Base-by-base conservation (phyloP, 2,888 invertebrate genomes). In the Pocota personata region DNA sequence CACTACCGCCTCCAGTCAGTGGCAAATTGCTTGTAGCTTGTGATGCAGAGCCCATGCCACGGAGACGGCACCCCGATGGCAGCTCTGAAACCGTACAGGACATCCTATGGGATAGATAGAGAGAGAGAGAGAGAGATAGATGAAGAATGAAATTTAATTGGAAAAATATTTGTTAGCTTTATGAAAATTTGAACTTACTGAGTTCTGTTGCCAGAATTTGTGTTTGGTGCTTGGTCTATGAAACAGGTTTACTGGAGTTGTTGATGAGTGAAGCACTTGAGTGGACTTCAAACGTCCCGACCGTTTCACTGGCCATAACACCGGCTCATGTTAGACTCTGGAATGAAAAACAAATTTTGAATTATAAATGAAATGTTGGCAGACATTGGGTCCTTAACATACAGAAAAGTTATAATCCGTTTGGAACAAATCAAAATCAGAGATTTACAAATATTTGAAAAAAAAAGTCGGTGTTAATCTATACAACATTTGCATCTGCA, bases 21-120 rank as follows among this genome's bases (percentile, higher is more conserved):
- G 89, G 89, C 82, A 90, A 87, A 88, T 88, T 90, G 84, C 89
- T 89, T 62, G 90, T 89, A 82, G 90, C 90, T 88, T 91, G 91
- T 89, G 92, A 89, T 87, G 90, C 89, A 89, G 92, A 91, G 88
- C 91, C 90, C 92, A 92, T 92, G 88, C 92, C 93, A 88, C 93
- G 93, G 88, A 93, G 90, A 83, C 93, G 91, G 90, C 92, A 92
- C 89, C 92, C 93, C 89, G 91, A 90, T 88, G 93, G 92, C 89
- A 92, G 89, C 90, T 92, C 94, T 90, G 94, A 94, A 89, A 94
- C 93, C 90, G 94, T 93, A 91, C 94, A 94, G 93, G 94, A 94
- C 94, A 94, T 94, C 93, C 94, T 93, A 82, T 5, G 58, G 66
- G 64, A 75, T n/a, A 69, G 52, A 82, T 5, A 79, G 21, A 55